Conservation (phyloP, 1,140 invertebrate species). For the Platorchestia sp. region DNA sequence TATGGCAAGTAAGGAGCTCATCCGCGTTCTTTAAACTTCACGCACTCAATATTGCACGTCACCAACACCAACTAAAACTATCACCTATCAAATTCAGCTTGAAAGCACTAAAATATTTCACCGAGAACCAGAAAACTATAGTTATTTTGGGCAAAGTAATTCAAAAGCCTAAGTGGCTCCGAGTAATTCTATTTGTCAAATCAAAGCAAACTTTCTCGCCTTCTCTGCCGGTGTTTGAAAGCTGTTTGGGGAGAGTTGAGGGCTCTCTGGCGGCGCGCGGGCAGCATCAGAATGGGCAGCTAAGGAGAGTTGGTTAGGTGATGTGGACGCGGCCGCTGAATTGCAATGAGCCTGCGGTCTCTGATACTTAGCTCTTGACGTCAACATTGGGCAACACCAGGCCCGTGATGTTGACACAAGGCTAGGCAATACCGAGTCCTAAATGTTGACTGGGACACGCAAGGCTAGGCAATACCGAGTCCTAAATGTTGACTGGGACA, state of each 20-base stretch:
- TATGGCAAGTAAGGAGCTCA: no score
- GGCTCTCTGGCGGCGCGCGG: not conserved
- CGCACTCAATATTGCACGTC: not conserved
- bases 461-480: not conserved
- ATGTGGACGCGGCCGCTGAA: not conserved
- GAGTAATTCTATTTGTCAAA: not conserved
- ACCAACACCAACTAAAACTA: not conserved
- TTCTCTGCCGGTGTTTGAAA: not conserved
- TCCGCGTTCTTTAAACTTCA: no score
- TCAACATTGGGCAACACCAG: not conserved
- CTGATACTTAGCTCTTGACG: not conserved
- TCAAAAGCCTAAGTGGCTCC: not conserved
- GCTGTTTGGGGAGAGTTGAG: not conserved
- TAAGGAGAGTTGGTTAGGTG: conserved; percentile 16
- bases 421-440: not conserved
- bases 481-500: not conserved
- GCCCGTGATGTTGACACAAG: not conserved
- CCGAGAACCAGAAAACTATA: not conserved
- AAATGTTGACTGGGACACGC: not conserved
- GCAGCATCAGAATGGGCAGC: conserved; percentile 15
- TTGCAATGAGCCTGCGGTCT: not conserved
- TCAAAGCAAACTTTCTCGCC: not conserved
- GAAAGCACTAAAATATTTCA: not conserved
- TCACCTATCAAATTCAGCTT: not conserved
- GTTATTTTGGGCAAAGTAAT: not conserved